A percentile compares a stretch with the other conserved stretches of the same genome.
Evolutionary conservation across 2,113 vertebrate species (phyloP).

Genomic region (Melanostigma gelatinosum): DNA sequence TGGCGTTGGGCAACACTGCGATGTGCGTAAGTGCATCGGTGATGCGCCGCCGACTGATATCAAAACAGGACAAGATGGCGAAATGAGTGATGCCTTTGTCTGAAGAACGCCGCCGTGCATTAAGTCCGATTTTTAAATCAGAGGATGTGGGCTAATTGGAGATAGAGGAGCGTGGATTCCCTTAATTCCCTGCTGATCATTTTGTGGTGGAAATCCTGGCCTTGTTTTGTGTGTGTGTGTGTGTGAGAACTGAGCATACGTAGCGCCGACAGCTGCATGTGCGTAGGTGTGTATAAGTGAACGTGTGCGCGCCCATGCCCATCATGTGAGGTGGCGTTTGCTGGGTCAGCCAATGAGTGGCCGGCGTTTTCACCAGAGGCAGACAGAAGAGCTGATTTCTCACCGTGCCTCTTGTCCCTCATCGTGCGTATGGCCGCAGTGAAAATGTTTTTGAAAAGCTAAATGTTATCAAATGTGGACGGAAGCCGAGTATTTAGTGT

Average conservation of each 20-base stretch:
- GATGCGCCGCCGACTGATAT: slow-evolving; percentile 54
- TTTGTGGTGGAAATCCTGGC: slow-evolving; percentile 73
- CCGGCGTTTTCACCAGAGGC: slow-evolving; percentile 56
- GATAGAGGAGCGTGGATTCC: slow-evolving; percentile 42
- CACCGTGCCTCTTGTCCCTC: background rate
- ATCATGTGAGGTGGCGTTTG: slow-evolving; percentile 64
- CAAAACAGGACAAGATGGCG: slow-evolving; percentile 52
- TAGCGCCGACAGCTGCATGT: slow-evolving; percentile 66
- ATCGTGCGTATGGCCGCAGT: too few relatives aligned
- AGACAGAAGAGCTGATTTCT: slow-evolving; percentile 49
- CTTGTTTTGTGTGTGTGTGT: slow-evolving; percentile 22
- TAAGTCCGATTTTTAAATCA: background rate
- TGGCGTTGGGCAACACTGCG: slow-evolving; percentile 55
- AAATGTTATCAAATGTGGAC: too few relatives aligned
- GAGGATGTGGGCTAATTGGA: slow-evolving; percentile 12
- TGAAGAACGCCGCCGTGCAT: background rate
- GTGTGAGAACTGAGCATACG: slow-evolving; percentile 64
- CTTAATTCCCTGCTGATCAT: slow-evolving; percentile 56
- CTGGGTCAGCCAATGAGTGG: slow-evolving; percentile 58
- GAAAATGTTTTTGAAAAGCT: background rate
- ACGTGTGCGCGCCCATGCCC: slow-evolving; percentile 48
- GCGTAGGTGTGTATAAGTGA: slow-evolving; percentile 58
- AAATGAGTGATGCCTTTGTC: slow-evolving; percentile 29
- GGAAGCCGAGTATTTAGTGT: too few relatives aligned
- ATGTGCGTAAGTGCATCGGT: slow-evolving; percentile 49